Evolutionary conservation across 92 coral and sea anemone species (phyloP), one percentile per base, ranked within the genome.

Genomic region (Muricea muricata): DNA sequence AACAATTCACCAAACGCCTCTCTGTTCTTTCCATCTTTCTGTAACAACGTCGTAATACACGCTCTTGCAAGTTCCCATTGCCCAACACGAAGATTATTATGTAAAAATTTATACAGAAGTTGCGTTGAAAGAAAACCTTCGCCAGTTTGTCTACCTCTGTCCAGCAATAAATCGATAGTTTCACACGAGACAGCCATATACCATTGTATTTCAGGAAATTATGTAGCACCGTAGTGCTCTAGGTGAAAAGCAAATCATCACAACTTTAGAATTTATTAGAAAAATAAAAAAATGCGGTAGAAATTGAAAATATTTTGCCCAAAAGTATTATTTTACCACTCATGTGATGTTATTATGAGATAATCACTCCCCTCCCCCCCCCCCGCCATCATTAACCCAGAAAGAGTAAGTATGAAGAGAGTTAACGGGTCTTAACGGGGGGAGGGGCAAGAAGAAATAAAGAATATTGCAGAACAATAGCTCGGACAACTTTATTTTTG

Each of bases 51-150:
- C 73, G 82, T 86, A 46, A 96, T 79, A 63, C 97, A 93, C 24
- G 90, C 98, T 55, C 99, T 87, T 5, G 99, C 93, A 65, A 96
- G 47, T 73, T 96, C 99, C 99, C 99, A 96, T 83, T 96, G 99
- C 0, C 99, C 98, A 28, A 96, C 89, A 33, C 94, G 90, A 55
- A 96, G 87, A 80, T 94, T 89, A 69, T 96, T 93, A 69, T 94
- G 90, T 35, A 93, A 90, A 32, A 95, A 89, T 6, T 86, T 89
- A 70, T 90, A 96, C 25, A 96, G 92, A 67, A 87, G 90, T 41
- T 89, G 86, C 42, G 69, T 5, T 30, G 82, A 77, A 0, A 92
- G 75, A 23, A 89, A 85, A 32, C 84, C 94, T 20, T 78, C 89
- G 52, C 63, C 42, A 66, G 93, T 97, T 23, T 21, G 20, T n/a